A percentile compares a stretch with the other conserved stretches of the same genome.
Conservation (phyloP, 2,797 vertebrate genomes). For the Dendrocincla fuliginosa region DNA sequence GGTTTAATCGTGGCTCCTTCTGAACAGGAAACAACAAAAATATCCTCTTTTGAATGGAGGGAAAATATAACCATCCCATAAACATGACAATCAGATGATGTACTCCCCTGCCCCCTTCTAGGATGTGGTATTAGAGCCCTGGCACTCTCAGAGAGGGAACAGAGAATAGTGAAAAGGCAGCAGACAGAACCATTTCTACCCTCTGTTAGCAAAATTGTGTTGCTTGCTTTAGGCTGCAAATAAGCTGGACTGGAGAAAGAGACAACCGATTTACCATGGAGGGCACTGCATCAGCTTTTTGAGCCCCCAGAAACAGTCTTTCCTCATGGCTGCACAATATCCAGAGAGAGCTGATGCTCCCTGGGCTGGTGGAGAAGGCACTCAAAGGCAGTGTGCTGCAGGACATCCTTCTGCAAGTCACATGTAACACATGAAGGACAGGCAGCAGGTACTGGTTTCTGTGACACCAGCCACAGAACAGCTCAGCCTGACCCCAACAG, state of each 20-base stretch:
- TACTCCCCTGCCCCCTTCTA: background rate
- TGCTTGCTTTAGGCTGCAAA: background rate
- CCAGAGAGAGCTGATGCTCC: background rate
- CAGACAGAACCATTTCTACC: background rate
- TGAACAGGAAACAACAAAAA: background rate
- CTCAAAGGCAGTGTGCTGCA: background rate
- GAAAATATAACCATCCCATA: background rate
- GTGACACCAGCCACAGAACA: background rate
- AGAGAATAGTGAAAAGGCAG: background rate
- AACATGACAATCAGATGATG: background rate
- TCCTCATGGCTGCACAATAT: background rate
- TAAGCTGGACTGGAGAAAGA: background rate
- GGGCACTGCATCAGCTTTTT: background rate
- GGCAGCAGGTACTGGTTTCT: background rate
- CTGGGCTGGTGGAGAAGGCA: background rate
- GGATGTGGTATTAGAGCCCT: background rate
- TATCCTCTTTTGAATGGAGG: background rate
- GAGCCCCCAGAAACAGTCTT: background rate
- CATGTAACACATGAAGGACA: background rate
- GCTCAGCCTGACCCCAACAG: background rate
- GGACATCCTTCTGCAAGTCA: background rate
- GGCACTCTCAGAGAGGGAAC: background rate
- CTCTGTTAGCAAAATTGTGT: background rate
- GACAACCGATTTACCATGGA: background rate
- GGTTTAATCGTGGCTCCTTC: background rate